Percentiles rank a stretch among this genome's conserved stretches.
Conservation (phyloP, 2,888 invertebrate genomes). For the Pseudanteris insignis region DNA sequence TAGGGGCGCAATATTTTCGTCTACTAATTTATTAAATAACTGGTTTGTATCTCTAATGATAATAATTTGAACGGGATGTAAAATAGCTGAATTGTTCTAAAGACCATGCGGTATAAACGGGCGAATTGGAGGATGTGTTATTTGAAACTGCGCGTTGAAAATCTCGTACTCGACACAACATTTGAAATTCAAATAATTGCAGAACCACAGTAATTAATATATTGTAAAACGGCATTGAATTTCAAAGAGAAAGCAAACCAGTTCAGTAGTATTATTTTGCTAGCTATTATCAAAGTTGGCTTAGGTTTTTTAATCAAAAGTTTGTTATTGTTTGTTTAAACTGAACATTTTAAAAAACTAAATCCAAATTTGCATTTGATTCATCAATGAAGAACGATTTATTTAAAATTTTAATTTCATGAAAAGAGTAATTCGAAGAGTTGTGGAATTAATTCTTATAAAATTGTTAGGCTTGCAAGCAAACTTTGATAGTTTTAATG, state of each 20-base stretch:
- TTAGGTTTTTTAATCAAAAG: conserved; percentile 2
- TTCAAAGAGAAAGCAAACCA: conserved; percentile 37
- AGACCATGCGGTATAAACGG: conserved; percentile 4
- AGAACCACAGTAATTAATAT: conserved; percentile 42
- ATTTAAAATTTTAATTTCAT: too few relatives aligned
- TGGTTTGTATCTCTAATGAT: too few relatives aligned
- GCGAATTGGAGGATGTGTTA: conserved; percentile 27
- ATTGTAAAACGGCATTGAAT: conserved; percentile 38
- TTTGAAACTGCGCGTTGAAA: conserved; percentile 30
- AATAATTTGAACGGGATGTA: neutral
- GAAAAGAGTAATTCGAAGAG: too few relatives aligned
- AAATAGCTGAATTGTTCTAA: conserved; percentile 14
- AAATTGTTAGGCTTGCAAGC: too few relatives aligned
- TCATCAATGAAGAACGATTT: too few relatives aligned
- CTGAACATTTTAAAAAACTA: too few relatives aligned
- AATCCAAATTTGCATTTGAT: too few relatives aligned
- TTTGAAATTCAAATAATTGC: conserved; percentile 45
- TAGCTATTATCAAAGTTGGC: conserved; percentile 27
- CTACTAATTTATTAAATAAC: too few relatives aligned
- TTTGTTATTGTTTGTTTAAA: too few relatives aligned
- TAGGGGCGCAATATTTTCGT: too few relatives aligned
- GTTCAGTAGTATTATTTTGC: conserved; percentile 28
- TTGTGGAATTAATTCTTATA: too few relatives aligned
- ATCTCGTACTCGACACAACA: conserved; percentile 14
- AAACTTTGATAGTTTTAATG: too few relatives aligned